These are phyloP conservation scores for Amphipyra berbera DNA, from an alignment of 2,888 invertebrate species.

Conservation along the genomic window DNA sequence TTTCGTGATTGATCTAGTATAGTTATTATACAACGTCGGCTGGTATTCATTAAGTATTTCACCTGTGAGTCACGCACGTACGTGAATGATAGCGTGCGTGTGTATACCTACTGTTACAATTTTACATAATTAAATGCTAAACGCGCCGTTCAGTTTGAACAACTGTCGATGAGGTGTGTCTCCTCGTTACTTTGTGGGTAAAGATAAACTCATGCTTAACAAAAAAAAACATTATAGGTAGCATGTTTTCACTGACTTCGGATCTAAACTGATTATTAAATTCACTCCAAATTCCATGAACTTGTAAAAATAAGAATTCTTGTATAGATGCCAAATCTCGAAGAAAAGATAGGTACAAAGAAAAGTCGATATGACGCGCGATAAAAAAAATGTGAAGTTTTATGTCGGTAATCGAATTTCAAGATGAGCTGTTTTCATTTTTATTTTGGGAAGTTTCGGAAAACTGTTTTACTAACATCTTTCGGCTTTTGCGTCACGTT, in stretches of 20 bases:
- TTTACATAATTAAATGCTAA: slow-evolving; percentile 66
- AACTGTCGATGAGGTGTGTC: slow-evolving; percentile 63
- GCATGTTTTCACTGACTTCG: slow-evolving; percentile 9
- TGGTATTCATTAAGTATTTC: slow-evolving; percentile 42
- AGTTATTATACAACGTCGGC: slow-evolving; percentile 30
- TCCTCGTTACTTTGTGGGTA: slow-evolving; percentile 22
- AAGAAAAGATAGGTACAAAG: slow-evolving; percentile 21
- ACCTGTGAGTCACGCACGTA: slow-evolving; percentile 65
- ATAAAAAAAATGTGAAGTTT: slow-evolving; percentile 31
- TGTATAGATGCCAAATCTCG: slow-evolving; percentile 50
- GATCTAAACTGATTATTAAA: slow-evolving; percentile 21
- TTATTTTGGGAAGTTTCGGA: slow-evolving; percentile 39
- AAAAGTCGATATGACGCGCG: slow-evolving; percentile 23
- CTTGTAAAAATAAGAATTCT: slow-evolving; percentile 37
- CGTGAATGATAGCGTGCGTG: slow-evolving; percentile 59
- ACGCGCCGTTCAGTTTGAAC: slow-evolving; percentile 70
- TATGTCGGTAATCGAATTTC: slow-evolving; percentile 41
- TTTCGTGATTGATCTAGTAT: slow-evolving; percentile 15
- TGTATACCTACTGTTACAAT: slow-evolving; percentile 62
- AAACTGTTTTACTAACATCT: slow-evolving; percentile 46
- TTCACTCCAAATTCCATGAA: slow-evolving; percentile 20
- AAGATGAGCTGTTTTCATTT: slow-evolving; percentile 37
- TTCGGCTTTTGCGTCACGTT: slow-evolving; percentile 21
- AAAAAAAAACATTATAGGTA: slow-evolving; percentile 3
- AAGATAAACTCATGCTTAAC: slow-evolving; percentile 2